Conservation (phyloP, 2,797 vertebrate species). For the Erpetoichthys calabaricus region DNA sequence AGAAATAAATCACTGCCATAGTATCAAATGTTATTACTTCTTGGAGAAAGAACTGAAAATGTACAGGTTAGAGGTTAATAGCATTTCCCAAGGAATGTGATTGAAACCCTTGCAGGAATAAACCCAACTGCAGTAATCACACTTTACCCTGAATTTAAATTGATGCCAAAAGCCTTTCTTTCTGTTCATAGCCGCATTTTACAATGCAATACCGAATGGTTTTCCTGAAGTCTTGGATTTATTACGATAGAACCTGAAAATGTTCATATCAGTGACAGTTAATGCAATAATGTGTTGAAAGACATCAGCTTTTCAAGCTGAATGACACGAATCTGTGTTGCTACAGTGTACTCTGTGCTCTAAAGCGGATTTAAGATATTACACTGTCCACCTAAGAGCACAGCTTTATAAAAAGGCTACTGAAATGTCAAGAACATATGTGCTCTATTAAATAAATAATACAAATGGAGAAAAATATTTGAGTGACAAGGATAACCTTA, state of each 20-base stretch:
- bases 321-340: background rate
- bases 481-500: too few relatives aligned
- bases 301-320: background rate
- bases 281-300: background rate
- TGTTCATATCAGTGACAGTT: background rate
- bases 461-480: too few relatives aligned
- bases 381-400: too few relatives aligned
- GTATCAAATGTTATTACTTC: slow-evolving; percentile 38
- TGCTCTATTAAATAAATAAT: too few relatives aligned
- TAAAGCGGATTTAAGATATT: too few relatives aligned
- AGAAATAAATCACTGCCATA: slow-evolving; percentile 1
- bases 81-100: slow-evolving; percentile 21
- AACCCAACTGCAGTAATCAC: slow-evolving; percentile 1
- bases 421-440: too few relatives aligned
- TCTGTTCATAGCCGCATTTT: background rate
- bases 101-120: slow-evolving; percentile 16
- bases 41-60: slow-evolving; percentile 36
- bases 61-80: slow-evolving; percentile 43
- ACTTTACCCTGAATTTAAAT: background rate
- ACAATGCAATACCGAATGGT: too few relatives aligned
- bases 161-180: background rate
- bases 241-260: background rate
- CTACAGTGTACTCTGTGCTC: too few relatives aligned
- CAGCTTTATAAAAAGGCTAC: too few relatives aligned
- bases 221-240: background rate